Evolutionary conservation across 2,797 vertebrate species (phyloP).

Genomic region (Sphenodon punctatus): DNA sequence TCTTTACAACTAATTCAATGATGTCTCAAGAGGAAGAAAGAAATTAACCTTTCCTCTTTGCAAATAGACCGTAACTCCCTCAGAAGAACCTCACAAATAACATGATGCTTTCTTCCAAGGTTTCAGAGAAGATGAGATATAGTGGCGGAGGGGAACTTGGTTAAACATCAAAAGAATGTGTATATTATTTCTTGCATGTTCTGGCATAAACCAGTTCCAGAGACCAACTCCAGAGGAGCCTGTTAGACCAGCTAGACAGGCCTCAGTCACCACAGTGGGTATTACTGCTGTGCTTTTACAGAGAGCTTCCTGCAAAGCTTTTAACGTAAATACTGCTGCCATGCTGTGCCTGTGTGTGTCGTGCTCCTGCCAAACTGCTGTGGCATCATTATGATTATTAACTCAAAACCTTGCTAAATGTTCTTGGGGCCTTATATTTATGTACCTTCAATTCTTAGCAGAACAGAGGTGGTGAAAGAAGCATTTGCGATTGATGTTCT

Average conservation of each 20-base stretch:
- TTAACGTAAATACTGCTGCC: background rate
- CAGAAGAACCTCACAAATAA: no score
- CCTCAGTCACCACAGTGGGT: no score
- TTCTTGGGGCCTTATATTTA: slow-evolving; percentile 60
- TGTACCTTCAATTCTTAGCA: slow-evolving; percentile 39
- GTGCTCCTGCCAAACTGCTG: slow-evolving; percentile 25
- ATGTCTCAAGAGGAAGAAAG: no score
- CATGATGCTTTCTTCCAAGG: background rate
- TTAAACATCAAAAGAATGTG: background rate
- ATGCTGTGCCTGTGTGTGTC: slow-evolving; percentile 16
- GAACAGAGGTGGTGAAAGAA: slow-evolving; percentile 42
- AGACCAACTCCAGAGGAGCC: slow-evolving; percentile 19
- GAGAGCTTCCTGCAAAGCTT: background rate
- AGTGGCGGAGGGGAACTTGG: background rate
- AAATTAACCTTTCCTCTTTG: background rate
- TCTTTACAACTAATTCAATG: slow-evolving; percentile 1
- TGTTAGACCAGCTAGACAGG: slow-evolving; percentile 46
- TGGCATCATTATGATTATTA: slow-evolving; percentile 27
- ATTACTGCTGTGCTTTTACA: background rate
- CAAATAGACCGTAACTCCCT: no score
- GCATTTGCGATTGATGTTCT: slow-evolving; percentile 51
- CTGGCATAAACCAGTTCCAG: slow-evolving; percentile 8
- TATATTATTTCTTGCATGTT: slow-evolving; percentile 33
- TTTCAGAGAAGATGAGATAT: background rate
- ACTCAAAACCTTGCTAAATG: slow-evolving; percentile 37